Percentiles rank a stretch among this genome's conserved stretches.
Evolutionary conservation across 2,888 invertebrate genomes (phyloP).

Genomic region (Heliconius erato): DNA sequence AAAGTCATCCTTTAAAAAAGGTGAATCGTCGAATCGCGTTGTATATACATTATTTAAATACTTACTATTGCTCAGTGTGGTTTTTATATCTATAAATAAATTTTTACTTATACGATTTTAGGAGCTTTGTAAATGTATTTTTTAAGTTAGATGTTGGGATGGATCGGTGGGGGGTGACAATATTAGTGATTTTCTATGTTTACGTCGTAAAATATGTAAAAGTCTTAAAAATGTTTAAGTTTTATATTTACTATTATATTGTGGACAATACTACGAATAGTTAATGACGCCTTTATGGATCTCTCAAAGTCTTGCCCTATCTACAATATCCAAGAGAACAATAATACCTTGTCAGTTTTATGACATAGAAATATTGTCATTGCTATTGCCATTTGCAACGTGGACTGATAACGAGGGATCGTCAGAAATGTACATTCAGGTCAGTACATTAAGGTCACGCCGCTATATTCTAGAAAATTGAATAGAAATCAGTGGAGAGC

Average conservation of each 20-base stretch:
- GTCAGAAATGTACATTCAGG: constrained; percentile 33
- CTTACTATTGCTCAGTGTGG: background rate
- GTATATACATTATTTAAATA: background rate
- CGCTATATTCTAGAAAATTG: constrained; percentile 29
- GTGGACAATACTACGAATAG: too few species aligned
- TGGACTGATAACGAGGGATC: constrained; percentile 43
- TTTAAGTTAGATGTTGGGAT: too few species aligned
- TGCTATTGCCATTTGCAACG: constrained; percentile 38
- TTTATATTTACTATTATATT: background rate
- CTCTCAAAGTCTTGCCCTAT: too few species aligned
- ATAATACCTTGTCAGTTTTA: constrained; percentile 4
- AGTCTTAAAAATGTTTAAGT: background rate
- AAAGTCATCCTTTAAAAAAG: constrained; percentile 27
- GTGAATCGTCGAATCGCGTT: constrained; percentile 49
- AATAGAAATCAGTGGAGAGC: constrained; percentile 28
- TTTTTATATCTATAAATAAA: background rate
- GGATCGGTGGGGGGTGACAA: too few species aligned
- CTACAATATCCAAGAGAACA: background rate
- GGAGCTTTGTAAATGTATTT: too few species aligned
- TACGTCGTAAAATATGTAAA: background rate
- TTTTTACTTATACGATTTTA: too few species aligned
- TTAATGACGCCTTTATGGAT: too few species aligned
- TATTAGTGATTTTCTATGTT: background rate
- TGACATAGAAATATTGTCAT: constrained; percentile 36
- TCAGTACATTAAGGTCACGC: constrained; percentile 27